These are phyloP conservation scores for Danio kyathit DNA, from an alignment of 2,797 vertebrate genomes.

Conservation along the genomic window DNA sequence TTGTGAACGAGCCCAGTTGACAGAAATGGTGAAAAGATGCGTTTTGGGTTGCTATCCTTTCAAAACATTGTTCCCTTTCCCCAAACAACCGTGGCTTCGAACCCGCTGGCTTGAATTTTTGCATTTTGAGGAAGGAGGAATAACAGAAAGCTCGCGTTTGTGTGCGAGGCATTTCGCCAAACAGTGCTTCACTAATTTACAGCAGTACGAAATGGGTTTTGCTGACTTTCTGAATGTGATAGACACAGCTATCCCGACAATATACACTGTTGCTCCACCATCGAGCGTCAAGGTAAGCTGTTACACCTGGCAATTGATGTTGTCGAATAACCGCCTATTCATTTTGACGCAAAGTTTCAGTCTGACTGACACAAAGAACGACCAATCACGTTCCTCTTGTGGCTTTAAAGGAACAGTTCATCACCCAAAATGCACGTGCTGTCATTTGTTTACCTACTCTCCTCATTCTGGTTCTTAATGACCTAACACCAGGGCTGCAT, in stretches of 20 bases:
- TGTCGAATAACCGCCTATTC: not conserved
- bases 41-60: constrained; percentile 49
- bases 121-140: constrained; percentile 46
- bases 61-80: constrained; percentile 48
- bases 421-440: not conserved
- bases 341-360: not conserved
- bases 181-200: constrained; percentile 44
- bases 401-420: not conserved
- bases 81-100: constrained; percentile 41
- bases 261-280: constrained; percentile 34
- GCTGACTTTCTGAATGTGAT: constrained; percentile 18
- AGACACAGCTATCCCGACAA: constrained; percentile 24
- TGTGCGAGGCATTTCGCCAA: constrained; percentile 46
- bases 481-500: no score
- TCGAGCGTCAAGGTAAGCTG: constrained; percentile 18
- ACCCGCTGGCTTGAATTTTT: constrained; percentile 46
- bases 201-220: constrained; percentile 40
- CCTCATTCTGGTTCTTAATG: no score
- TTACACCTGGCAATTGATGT: not conserved
- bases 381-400: not conserved
- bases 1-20: not conserved
- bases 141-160: constrained; percentile 37
- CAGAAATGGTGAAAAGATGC: constrained; percentile 34
- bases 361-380: not conserved
- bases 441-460: not conserved